Conservation (phyloP, 2,888 invertebrate species). For the Ametastegia equiseti region DNA sequence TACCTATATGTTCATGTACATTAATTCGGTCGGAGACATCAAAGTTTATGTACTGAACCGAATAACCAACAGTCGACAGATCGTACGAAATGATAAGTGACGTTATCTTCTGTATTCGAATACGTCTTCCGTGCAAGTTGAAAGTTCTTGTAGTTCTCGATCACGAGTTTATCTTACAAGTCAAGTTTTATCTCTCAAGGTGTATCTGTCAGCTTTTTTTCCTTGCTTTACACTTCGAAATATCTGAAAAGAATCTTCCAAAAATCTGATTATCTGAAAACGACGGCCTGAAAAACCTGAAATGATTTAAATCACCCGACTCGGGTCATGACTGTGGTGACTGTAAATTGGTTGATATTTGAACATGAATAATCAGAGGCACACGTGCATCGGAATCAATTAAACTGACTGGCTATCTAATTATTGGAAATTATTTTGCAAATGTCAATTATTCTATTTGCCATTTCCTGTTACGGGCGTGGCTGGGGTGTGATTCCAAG, state of each 20-base stretch:
- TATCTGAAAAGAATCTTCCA: neutral
- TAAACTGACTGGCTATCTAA: neutral
- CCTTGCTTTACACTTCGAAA: neutral
- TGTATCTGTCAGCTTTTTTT: neutral
- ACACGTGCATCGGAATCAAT: neutral
- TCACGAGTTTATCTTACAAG: neutral
- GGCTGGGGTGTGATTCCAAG: neutral
- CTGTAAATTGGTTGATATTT: neutral
- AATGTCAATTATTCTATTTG: neutral
- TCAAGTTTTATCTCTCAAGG: neutral
- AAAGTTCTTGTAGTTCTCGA: neutral
- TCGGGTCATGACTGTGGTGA: neutral
- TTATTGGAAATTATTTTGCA: neutral
- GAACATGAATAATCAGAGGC: neutral
- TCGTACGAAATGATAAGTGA: neutral
- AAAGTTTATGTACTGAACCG: neutral
- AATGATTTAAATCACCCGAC: neutral
- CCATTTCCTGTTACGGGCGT: neutral
- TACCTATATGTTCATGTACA: neutral
- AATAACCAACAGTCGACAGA: neutral
- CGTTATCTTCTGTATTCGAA: neutral
- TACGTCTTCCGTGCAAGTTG: neutral
- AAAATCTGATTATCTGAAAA: neutral
- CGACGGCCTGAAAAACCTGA: neutral
- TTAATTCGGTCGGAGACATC: neutral